phyloP scores from a whole-genome alignment of 2,113 vertebrate genomes.

The Diadophis punctatus region DNA sequence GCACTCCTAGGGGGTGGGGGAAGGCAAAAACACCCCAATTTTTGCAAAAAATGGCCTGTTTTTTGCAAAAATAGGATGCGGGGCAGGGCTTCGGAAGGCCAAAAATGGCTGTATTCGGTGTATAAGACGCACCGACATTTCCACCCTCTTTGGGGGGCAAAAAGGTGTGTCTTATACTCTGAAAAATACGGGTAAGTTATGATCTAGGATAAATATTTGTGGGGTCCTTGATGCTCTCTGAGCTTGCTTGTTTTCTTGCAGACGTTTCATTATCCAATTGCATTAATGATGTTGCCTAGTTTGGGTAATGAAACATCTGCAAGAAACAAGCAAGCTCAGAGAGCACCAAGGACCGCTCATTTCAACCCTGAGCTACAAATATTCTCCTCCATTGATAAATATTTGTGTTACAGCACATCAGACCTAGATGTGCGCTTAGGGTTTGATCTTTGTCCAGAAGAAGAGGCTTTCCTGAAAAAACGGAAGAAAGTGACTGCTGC shows the following conservation, averaged over 20 bases:
- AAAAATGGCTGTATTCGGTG: too few species aligned
- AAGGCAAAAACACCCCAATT: too few species aligned
- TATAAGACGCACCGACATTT: too few species aligned
- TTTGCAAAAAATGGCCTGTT: too few species aligned
- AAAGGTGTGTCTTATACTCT: too few species aligned
- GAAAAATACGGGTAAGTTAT: too few species aligned
- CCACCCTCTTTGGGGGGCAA: too few species aligned
- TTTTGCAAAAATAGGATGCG: too few species aligned
- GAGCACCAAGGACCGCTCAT: not conserved
- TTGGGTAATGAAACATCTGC: not conserved
- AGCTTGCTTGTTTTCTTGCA: not conserved
- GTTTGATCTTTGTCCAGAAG: slow-evolving; percentile 73
- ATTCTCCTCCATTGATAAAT: not conserved
- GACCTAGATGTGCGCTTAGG: slow-evolving; percentile 71
- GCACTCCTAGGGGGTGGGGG: too few species aligned
- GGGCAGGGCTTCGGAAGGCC: too few species aligned
- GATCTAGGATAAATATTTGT: not conserved
- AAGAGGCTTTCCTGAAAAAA: slow-evolving; percentile 74
- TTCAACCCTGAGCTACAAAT: not conserved
- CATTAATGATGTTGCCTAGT: not conserved
- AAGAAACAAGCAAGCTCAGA: not conserved
- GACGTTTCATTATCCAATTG: not conserved
- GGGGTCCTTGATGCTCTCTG: not conserved
- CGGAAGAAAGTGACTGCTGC: slow-evolving; percentile 69
- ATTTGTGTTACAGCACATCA: slow-evolving; percentile 57